Evolutionary conservation across 92 coral and sea anemone genomes (phyloP).

Genomic region (Epizoanthus scotinus): DNA sequence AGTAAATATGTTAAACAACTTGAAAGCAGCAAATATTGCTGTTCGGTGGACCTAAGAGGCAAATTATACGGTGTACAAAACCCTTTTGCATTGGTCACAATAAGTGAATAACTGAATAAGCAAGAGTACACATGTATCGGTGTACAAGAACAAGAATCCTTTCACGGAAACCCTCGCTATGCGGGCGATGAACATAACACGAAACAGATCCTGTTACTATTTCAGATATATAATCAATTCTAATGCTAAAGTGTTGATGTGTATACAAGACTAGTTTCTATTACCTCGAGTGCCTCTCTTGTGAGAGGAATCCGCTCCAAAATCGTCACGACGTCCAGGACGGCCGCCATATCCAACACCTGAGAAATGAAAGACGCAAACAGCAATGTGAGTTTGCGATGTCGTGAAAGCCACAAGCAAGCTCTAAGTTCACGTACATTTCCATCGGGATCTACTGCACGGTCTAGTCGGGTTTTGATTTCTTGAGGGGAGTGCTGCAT

Average conservation of each 20-base stretch:
- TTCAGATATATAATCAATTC: neutral
- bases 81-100: conserved; percentile 8
- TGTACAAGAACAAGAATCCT: conserved; percentile 43
- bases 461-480: conserved; percentile 99
- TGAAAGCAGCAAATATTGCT: neutral
- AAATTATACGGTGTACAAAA: neutral
- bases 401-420: neutral
- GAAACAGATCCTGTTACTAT: neutral
- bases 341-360: conserved; percentile 99
- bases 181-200: neutral
- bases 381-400: conserved; percentile 52
- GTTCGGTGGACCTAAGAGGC: neutral
- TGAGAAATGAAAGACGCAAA: conserved; percentile 56
- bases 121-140: conserved; percentile 23
- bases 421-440: conserved; percentile 76
- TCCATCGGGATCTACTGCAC: conserved; percentile 99
- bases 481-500: conserved; percentile 99
- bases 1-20: neutral
- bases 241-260: neutral
- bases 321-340: conserved; percentile 93
- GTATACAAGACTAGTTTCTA: neutral
- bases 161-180: conserved; percentile 5
- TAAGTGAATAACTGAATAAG: neutral
- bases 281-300: conserved; percentile 97
- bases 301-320: conserved; percentile 97